Conservation (phyloP, 2,797 vertebrate species). For the Microctenopoma stevenorrisi region DNA sequence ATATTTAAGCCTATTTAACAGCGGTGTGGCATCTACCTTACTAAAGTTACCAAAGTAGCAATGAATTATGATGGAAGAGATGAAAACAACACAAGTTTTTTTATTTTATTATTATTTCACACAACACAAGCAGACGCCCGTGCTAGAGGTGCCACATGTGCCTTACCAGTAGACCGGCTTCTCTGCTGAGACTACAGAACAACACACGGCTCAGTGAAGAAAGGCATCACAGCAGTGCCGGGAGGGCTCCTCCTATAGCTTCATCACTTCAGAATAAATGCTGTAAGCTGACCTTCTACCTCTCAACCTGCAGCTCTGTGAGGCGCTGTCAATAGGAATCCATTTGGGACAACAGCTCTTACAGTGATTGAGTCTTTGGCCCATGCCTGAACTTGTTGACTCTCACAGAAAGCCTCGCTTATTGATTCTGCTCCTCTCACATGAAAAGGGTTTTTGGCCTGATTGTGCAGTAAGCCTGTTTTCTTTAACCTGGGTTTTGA, state of each 20-base stretch:
- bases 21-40: too few relatives aligned
- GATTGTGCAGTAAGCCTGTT: constrained; percentile 76
- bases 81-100: too few relatives aligned
- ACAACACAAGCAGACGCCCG: too few relatives aligned
- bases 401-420: constrained; percentile 61
- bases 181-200: too few relatives aligned
- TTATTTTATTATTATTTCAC: too few relatives aligned
- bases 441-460: constrained; percentile 67
- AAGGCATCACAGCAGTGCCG: constrained; percentile 30
- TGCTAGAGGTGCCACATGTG: too few relatives aligned
- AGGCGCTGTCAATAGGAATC: constrained; percentile 51
- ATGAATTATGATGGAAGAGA: too few relatives aligned
- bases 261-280: constrained; percentile 42
- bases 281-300: constrained; percentile 37
- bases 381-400: constrained; percentile 80
- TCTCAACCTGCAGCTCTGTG: constrained; percentile 27
- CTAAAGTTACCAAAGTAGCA: too few relatives aligned
- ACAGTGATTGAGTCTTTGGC: constrained; percentile 57
- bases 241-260: constrained; percentile 48
- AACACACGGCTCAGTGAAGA: neutral
- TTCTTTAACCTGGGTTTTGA: constrained; percentile 60
- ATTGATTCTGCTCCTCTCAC: constrained; percentile 75
- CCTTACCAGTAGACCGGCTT: too few relatives aligned
- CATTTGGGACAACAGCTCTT: constrained; percentile 60
- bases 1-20: too few relatives aligned